Evolutionary conservation across 2,797 vertebrate species (phyloP), one percentile per base, ranked within the genome.

Genomic region (Arnoldichthys spilopterus): DNA sequence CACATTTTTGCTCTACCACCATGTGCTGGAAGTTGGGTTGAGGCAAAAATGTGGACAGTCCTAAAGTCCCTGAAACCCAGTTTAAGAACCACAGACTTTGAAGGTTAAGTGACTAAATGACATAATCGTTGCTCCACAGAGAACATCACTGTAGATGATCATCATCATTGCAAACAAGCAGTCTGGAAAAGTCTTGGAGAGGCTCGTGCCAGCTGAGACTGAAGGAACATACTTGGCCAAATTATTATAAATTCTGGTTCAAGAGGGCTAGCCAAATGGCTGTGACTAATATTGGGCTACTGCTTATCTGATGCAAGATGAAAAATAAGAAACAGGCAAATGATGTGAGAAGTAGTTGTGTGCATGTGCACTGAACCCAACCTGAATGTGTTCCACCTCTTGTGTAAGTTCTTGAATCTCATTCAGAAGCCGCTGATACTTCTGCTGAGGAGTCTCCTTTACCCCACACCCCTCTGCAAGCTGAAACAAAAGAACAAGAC

Each of bases 371-470:
- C 32, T 32, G 6, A 24, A n/a, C 15, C 76, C 78, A 49, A 98
- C 97, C 96, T 97, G 95, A 88, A 98, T 96, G 68, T 91, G 86
- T 47, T 98, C 96, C 88, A 98, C 96, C 30, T 99, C 96, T 82
- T 94, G 88, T 5, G 93, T 94, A 83, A 99, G 95, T 78, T 98
- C 97, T 83, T 97, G 96, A 85, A 99, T 95, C 88, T 99, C 97
- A 49, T 96, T 96, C 64, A 98, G 93, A 74, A 99, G 88, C 26
- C 97, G 94, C 81, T 98, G 97, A 84, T 97, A 98, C 82, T 97
- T 97, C 89, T 99, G 97, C 90, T 97, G 96, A 0, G 97, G 97
- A 0, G 96, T 98, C 90, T 98, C 97, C 87, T 97, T 98, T 79
- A 95, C 88, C 51, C 95, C 96, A 9, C 95, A 91, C 7, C 96